These are phyloP conservation scores for Argyrosomus regius DNA, from an alignment of 2,797 vertebrate species.

Conservation along the genomic window DNA sequence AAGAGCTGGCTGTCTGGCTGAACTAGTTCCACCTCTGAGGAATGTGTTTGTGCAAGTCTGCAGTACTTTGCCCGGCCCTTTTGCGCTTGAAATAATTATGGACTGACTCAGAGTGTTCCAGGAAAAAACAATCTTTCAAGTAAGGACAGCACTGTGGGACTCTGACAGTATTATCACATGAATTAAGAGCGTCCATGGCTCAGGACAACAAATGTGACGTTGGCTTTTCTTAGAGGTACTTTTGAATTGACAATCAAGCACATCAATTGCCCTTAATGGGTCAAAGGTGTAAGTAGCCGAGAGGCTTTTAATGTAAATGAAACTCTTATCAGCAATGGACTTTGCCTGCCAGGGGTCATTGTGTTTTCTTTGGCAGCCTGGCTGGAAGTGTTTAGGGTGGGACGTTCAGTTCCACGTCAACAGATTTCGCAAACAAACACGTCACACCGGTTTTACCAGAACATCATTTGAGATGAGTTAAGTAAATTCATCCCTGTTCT, in stretches of 20 bases:
- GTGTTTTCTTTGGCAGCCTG: conserved; percentile 11
- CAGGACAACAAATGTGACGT: neutral
- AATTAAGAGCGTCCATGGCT: conserved; percentile 9
- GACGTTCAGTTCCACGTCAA: conserved; percentile 47
- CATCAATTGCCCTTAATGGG: conserved; percentile 5
- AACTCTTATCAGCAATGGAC: conserved; percentile 40
- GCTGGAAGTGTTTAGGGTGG: conserved; percentile 25
- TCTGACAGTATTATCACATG: conserved; percentile 3
- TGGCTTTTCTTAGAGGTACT: neutral
- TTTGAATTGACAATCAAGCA: neutral
- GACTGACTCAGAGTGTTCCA: conserved; percentile 48
- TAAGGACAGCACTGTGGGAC: conserved; percentile 8
- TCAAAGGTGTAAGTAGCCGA: neutral
- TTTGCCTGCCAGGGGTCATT: conserved; percentile 27
- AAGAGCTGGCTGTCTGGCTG: conserved; percentile 41
- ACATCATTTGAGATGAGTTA: neutral
- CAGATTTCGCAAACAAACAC: conserved; percentile 60
- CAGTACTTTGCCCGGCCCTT: conserved; percentile 71
- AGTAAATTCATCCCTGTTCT: conserved; percentile 1
- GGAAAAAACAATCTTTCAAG: conserved; percentile 46
- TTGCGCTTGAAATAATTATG: conserved; percentile 32
- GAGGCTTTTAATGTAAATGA: conserved; percentile 37
- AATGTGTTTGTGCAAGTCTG: conserved; percentile 77
- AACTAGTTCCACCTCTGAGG: conserved; percentile 69
- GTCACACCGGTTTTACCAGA: conserved; percentile 47